Conservation (phyloP, 1,140 invertebrate genomes). For the Platyscapa corneri region DNA sequence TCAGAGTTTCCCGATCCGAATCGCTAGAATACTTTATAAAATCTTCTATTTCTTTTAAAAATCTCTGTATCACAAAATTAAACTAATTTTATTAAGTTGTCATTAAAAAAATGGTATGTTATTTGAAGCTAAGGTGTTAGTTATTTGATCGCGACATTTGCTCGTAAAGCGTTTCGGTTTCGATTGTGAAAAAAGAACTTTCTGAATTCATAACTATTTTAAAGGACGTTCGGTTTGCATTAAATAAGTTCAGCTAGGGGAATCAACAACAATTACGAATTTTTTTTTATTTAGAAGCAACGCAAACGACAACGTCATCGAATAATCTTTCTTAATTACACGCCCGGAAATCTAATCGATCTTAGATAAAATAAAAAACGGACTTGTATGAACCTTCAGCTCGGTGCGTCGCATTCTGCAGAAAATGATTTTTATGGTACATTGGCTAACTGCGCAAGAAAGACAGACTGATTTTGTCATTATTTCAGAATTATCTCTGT, state of each 20-base stretch:
- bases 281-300: too few species aligned
- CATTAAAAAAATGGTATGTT: neutral
- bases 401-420: conserved; percentile 31
- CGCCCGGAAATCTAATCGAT: neutral
- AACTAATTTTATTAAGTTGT: neutral
- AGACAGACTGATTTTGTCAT: conserved; percentile 50
- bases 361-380: neutral
- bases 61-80: conserved; percentile 38
- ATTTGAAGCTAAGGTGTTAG: neutral
- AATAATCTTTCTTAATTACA: too few species aligned
- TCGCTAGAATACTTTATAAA: conserved; percentile 43
- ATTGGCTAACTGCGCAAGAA: conserved; percentile 41
- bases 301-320: too few species aligned
- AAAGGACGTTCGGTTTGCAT: too few species aligned
- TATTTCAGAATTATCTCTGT: conserved; percentile 29
- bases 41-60: conserved; percentile 56
- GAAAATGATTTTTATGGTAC: conserved; percentile 28
- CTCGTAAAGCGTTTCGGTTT: neutral
- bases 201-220: too few species aligned
- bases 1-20: conserved; percentile 45
- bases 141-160: neutral
- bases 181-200: too few species aligned
- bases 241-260: too few species aligned
- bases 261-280: too few species aligned
- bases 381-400: conserved; percentile 51